Evolutionary conservation across 2,888 invertebrate genomes (phyloP), one percentile per base, ranked within the genome.

Genomic region (Coenonympha arcania): DNA sequence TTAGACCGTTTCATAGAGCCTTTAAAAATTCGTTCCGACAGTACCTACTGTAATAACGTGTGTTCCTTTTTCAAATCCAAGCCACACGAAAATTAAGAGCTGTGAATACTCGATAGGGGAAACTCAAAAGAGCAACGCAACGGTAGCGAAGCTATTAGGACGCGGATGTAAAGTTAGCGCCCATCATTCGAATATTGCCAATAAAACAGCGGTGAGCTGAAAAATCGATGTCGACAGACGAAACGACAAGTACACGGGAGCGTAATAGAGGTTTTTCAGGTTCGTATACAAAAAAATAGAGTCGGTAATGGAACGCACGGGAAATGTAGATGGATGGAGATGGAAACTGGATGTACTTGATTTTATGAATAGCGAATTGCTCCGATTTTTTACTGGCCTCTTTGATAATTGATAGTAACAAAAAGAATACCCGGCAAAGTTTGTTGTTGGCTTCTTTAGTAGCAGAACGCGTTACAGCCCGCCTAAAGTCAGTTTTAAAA

Each of bases 201-300:
- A 85, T 85, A 85, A 85, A 85, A 85, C 84, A 66, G 73, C 84
- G 79, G 62, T 84, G 85, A 83, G 75, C 79, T 79, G 84, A 84
- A 85, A 86, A 86, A 86, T 86, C 85, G 83, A 86, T 85, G 79
- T 77, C 76, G 83, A 79, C 85, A 85, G 85, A 83, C 83, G 75
- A 74, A 71, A 61, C 63, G 62, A 63, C 52, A 53, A 54, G 50
- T 55, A 45, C 50, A 48, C 36, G 39, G 50, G 51, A 41, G 43
- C 46, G 36, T 39, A 48, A 36, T 50, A 44, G 37, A 50, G 30
- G 40, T 44, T 46, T 48, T 46, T 34, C 28, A 18, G 30, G 52
- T 39, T 41, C 61, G 31, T n/a, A 6, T 16, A 16, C 15, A 33
- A 16, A 15, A 31, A 33, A 33, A 33, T 13, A 15, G 31, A 13